A percentile compares a stretch with the other conserved stretches of the same genome.
Evolutionary conservation across 2,888 invertebrate species (phyloP).

Genomic region (Heteropelma amictum): DNA sequence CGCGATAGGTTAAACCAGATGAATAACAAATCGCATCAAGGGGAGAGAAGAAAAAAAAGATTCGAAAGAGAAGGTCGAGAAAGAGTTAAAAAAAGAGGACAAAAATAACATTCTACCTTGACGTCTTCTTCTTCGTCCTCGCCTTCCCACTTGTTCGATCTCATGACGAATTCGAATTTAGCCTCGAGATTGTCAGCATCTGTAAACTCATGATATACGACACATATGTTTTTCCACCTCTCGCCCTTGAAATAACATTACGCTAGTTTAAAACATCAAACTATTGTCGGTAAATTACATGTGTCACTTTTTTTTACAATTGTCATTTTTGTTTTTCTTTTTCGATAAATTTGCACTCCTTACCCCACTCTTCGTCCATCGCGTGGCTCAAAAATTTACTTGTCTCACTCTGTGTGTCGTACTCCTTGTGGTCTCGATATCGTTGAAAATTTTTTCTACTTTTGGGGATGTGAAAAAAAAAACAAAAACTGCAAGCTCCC

Average conservation of each 20-base stretch:
- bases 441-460: too few relatives aligned
- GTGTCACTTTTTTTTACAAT: constrained; percentile 6
- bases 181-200: constrained; percentile 87
- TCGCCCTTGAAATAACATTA: not conserved
- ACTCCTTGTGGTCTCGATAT: too few relatives aligned
- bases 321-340: constrained; percentile 11
- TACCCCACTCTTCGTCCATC: constrained; percentile 88
- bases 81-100: not conserved
- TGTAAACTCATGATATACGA: constrained; percentile 79
- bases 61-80: not conserved
- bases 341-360: constrained; percentile 68
- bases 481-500: too few relatives aligned
- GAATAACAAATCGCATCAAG: too few relatives aligned
- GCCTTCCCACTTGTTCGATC: constrained; percentile 90
- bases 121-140: constrained; percentile 93
- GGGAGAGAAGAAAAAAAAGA: not conserved
- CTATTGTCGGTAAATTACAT: too few relatives aligned
- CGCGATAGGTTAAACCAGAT: not conserved
- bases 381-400: too few relatives aligned
- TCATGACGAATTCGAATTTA: constrained; percentile 82
- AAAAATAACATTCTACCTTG: constrained; percentile 83
- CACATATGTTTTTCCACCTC: not conserved
- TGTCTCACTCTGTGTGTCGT: too few relatives aligned
- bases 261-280: not conserved
- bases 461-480: too few relatives aligned